A percentile compares a stretch with the other conserved stretches of the same genome.
Conservation (phyloP, 2,888 invertebrate genomes). For the Cactoblastis cactorum region DNA sequence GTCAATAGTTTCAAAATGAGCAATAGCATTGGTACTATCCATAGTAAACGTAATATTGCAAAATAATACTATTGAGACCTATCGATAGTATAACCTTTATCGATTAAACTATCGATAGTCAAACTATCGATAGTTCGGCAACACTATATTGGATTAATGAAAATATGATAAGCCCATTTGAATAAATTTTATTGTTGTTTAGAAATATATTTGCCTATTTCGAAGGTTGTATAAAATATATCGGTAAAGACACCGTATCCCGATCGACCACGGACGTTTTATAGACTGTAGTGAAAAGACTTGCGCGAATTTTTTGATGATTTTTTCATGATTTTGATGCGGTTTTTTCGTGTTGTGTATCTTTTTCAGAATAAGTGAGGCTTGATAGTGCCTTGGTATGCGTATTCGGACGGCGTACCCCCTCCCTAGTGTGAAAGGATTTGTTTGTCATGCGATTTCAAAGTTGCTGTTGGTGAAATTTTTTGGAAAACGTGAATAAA, state of each 20-base stretch:
- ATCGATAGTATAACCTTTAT: no score
- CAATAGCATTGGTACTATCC: no score
- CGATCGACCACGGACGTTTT: slow-evolving; percentile 66
- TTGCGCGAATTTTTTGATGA: slow-evolving; percentile 72
- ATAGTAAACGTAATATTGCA: no score
- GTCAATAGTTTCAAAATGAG: no score
- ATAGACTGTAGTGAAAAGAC: slow-evolving; percentile 75
- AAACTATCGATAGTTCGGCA: no score
- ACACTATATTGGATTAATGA: no score
- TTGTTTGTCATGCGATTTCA: neutral
- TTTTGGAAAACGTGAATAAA: neutral
- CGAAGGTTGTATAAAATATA: slow-evolving; percentile 14
- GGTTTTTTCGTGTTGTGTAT: slow-evolving; percentile 67
- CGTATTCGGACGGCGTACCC: slow-evolving; percentile 47
- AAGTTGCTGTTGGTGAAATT: slow-evolving; percentile 1
- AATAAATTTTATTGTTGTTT: slow-evolving; percentile 12
- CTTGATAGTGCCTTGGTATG: slow-evolving; percentile 68
- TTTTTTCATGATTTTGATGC: slow-evolving; percentile 67
- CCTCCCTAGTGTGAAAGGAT: slow-evolving; percentile 28
- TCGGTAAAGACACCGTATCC: slow-evolving; percentile 53
- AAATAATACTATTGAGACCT: no score
- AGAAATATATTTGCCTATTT: slow-evolving; percentile 18
- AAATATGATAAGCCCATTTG: no score
- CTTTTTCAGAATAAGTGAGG: slow-evolving; percentile 52
- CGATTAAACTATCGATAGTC: neutral